phyloP scores from a whole-genome alignment of 2,113 vertebrate species.

The Paralichthys olivaceus region DNA sequence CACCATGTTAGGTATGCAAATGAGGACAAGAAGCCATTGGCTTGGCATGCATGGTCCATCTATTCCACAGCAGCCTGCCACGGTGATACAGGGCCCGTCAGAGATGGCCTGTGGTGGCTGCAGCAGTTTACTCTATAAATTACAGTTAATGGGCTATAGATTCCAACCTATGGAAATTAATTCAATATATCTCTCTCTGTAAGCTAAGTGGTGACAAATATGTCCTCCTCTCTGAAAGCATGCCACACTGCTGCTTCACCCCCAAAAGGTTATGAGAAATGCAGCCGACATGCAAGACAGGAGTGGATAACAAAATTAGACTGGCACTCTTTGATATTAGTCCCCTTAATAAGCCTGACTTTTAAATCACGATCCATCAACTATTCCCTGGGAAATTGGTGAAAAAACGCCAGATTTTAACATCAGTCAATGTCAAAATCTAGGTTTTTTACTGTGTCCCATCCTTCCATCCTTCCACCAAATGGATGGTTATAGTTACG shows the following conservation, averaged over 20 bases:
- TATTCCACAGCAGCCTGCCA: conserved; percentile 51
- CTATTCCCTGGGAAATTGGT: no score
- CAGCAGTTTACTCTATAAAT: conserved; percentile 48
- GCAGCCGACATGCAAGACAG: background rate
- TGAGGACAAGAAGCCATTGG: conserved; percentile 60
- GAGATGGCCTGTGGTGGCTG: conserved; percentile 36
- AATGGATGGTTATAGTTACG: no score
- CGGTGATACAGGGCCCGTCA: conserved; percentile 43
- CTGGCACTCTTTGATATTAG: no score
- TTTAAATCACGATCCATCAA: no score
- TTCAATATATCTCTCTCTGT: conserved; percentile 34
- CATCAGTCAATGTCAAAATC: no score
- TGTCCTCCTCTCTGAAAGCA: background rate
- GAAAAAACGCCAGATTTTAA: no score
- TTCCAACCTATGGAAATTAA: conserved; percentile 51
- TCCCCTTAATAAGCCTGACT: no score
- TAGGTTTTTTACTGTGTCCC: no score
- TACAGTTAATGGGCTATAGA: conserved; percentile 57
- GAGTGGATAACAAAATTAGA: no score
- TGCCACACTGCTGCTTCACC: background rate
- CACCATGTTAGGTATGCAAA: conserved; percentile 76
- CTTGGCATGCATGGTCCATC: conserved; percentile 56
- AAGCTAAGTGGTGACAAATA: conserved; percentile 26
- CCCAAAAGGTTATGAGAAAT: background rate
- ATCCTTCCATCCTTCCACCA: no score